phyloP scores from a whole-genome alignment of 2,888 invertebrate species.

The Archips xylosteana region DNA sequence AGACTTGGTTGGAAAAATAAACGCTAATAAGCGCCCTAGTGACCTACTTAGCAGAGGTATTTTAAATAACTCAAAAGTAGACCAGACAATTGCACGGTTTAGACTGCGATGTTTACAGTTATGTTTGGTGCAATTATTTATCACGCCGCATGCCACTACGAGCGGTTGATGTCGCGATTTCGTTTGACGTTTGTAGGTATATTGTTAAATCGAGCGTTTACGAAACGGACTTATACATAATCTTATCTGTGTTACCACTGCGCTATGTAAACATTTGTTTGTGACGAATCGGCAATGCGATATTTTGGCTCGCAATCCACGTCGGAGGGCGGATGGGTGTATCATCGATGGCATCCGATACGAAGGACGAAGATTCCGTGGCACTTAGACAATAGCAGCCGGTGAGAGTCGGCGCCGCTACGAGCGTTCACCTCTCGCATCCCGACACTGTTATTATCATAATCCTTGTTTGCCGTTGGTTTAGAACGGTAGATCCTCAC shows the following conservation, averaged over 20 bases:
- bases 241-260: conserved; percentile 71
- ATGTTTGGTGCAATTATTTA: conserved; percentile 58
- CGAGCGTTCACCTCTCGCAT: conserved; percentile 84
- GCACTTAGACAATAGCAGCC: conserved; percentile 83
- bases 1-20: conserved; percentile 17
- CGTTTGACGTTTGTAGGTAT: background rate
- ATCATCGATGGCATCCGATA: conserved; percentile 80
- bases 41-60: conserved; percentile 25
- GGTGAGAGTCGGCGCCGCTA: conserved; percentile 84
- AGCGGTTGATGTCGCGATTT: conserved; percentile 44
- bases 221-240: conserved; percentile 52
- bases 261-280: conserved; percentile 52
- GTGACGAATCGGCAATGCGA: conserved; percentile 62
- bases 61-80: conserved; percentile 36
- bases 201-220: background rate
- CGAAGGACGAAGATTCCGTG: conserved; percentile 84
- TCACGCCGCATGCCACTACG: conserved; percentile 56
- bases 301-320: conserved; percentile 75
- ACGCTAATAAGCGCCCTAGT: conserved; percentile 27
- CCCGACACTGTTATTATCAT: conserved; percentile 68
- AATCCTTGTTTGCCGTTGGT: conserved; percentile 51
- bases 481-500: conserved; percentile 58
- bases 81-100: conserved; percentile 32
- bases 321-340: conserved; percentile 78
- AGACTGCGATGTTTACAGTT: conserved; percentile 63